phyloP scores from a whole-genome alignment of 2,888 invertebrate genomes.

The Nysson spinosus region DNA sequence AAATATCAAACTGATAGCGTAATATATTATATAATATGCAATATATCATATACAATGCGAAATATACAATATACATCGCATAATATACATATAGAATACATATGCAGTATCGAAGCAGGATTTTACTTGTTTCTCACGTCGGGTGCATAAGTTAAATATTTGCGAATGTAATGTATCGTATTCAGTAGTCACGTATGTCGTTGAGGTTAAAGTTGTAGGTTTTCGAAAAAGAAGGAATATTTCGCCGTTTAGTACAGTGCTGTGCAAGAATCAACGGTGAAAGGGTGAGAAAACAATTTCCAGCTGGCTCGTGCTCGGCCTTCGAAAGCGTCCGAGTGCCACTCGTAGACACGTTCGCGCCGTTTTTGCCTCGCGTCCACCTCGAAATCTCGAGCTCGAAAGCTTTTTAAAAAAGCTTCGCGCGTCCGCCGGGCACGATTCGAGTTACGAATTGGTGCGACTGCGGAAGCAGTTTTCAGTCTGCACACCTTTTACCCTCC shows the following conservation, averaged over 20 bases:
- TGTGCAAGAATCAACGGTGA: conserved; percentile 47
- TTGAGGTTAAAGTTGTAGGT: conserved; percentile 51
- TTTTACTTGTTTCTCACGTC: conserved; percentile 33
- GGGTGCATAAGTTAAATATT: conserved; percentile 40
- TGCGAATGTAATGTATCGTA: conserved; percentile 22
- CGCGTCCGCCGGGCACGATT: conserved; percentile 45
- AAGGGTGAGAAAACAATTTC: conserved; percentile 64
- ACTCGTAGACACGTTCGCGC: conserved; percentile 57
- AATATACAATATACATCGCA: no score
- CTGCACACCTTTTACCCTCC: neutral
- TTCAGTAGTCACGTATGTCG: conserved; percentile 55
- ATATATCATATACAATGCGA: no score
- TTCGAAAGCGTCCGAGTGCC: conserved; percentile 44
- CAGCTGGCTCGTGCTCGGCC: conserved; percentile 57
- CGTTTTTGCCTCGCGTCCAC: conserved; percentile 50
- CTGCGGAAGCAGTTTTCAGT: conserved; percentile 25
- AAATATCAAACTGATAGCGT: no score
- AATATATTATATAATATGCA: no score
- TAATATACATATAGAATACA: no score
- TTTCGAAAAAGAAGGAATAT: conserved; percentile 30
- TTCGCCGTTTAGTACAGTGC: conserved; percentile 22
- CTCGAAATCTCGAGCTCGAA: conserved; percentile 27
- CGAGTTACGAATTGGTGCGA: conserved; percentile 36
- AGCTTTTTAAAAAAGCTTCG: conserved; percentile 50
- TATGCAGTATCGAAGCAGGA: no score